Base-by-base conservation (phyloP, 2,888 invertebrate species). In the Xanthia icteritia region DNA sequence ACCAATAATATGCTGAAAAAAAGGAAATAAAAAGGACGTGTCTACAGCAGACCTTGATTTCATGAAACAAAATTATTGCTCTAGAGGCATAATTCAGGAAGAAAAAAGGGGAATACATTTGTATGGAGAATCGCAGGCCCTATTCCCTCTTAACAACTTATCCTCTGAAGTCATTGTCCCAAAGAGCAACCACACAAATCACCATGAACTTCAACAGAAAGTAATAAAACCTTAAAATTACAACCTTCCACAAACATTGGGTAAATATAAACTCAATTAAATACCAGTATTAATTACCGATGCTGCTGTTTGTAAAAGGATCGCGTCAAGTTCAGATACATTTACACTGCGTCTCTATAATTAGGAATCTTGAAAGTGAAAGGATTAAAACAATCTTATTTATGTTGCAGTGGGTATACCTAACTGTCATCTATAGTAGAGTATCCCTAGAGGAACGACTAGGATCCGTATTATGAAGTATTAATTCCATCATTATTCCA, bases 181-280 rank as follows among this genome's bases (percentile, higher is more conserved):
- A 64, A 64, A 58, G 2, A 60, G 3, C 0, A 58, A 36, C 27
- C 27, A 54, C 51, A 82, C 51, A 82, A 64, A 64, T 76, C 56
- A 45, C 42, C 48, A 65, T 42, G 3, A 74, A 75, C 56, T 60
- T 42, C 54, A 31, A 4, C 68, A 70, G 63, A 61, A 45, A n/a
- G 23, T 42, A 76, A 31, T 85, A 81, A 85, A 83, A 67, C 20
- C 31, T 13, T 27, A 63, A 76, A 70, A 63, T 84, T 78, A 85
- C 60, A 63, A 79, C 60, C 71, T 75, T 56, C 23, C n/a, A 56
- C 68, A 60, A 69, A 68, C 86, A 67, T 48, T 58, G 51, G 45
- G 39, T 73, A 84, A 82, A 84, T 74, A 75, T 69, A 86, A 60
- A 80, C 73, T 31, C 66, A 80, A 80, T 83, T 63, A 86, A 80